Base-by-base conservation (phyloP, 2,113 vertebrate species). In the Scomber scombrus region DNA sequence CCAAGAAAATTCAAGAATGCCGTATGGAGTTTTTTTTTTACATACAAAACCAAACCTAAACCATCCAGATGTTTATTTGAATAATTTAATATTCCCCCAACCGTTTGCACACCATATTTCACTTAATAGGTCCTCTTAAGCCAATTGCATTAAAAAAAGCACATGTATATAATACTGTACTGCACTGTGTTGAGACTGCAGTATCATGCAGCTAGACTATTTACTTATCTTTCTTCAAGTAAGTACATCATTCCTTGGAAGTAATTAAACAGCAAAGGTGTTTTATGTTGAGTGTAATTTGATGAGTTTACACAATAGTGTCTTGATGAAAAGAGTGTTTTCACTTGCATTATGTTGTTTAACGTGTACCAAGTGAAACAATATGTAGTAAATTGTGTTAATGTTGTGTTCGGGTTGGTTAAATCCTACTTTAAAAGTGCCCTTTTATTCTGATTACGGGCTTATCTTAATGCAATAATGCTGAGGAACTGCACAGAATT, bases 331-430 rank as follows among this genome's bases (percentile, higher is more conserved):
- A 58, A 13, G 50, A 57, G 23, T 26, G 23, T 26, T 26, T 26
- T 26, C 49, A 82, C 68, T 71, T 83, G 81, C 75, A 88, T 86
- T 74, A 50, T 89, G 23, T 26, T 26, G 23, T 26, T 26, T 26
- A 26, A 26, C 23, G 3, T 26, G 50, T 29, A 70, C 49, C 12
- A 55, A 54, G 43, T 51, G 15, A 49, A 81, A 80, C 55, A 83
- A 75, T 63, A 80, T 60, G 55, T 65, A 52, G 54, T 50, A 66
- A 71, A 19, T 19, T 60, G 10, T 52, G 12, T 67, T 31, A 51
- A 54, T 74, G 18, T 60, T 47, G 23, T 26, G 23, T 26, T n/a
- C n/a, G 23, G 13, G 4, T 43, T 67, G 5, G 29, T 45, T 45
- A 74, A 56, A 57, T 66, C 23, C 18, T 70, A 50, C 8, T 70